Conservation (phyloP, 2,797 vertebrate genomes). For the Characodon lateralis region DNA sequence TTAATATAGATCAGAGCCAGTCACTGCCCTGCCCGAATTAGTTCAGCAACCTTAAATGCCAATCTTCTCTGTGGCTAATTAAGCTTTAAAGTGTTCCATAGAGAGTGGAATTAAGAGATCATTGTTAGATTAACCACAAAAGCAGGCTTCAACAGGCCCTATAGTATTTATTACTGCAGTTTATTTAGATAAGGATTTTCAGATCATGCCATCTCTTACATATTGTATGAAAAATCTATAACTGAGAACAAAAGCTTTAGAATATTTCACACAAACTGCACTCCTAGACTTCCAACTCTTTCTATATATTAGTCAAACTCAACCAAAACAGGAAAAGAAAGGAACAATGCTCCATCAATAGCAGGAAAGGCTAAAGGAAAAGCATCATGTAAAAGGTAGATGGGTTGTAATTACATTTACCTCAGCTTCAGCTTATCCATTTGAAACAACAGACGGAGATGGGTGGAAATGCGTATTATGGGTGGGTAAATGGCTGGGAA, state of each 20-base stretch:
- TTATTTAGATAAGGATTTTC: slow-evolving; percentile 21
- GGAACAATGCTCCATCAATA: slow-evolving; percentile 54
- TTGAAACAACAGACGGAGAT: slow-evolving; percentile 6
- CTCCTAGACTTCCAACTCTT: slow-evolving; percentile 36
- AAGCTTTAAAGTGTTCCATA: slow-evolving; percentile 34
- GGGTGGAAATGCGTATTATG: not conserved
- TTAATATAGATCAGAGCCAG: slow-evolving; percentile 50
- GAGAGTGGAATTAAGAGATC: slow-evolving; percentile 31
- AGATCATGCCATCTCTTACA: slow-evolving; percentile 4
- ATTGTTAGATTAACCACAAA: slow-evolving; percentile 9
- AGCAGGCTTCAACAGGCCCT: slow-evolving; percentile 16
- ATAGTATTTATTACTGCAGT: slow-evolving; percentile 18
- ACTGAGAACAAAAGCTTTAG: not conserved
- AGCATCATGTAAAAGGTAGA: slow-evolving; percentile 38
- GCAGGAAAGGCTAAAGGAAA: slow-evolving; percentile 53
- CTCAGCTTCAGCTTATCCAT: slow-evolving; percentile 18
- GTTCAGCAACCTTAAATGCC: slow-evolving; percentile 27
- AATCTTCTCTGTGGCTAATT: slow-evolving; percentile 33
- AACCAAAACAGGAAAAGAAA: slow-evolving; percentile 59
- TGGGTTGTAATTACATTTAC: slow-evolving; percentile 40
- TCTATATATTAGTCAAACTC: slow-evolving; percentile 22
- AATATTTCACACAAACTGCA: slow-evolving; percentile 5
- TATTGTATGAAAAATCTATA: not conserved
- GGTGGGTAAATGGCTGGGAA: not conserved
- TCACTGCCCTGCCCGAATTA: slow-evolving; percentile 37